Evolutionary conservation across 2,797 vertebrate species (phyloP).

Genomic region (Mormyrops attenuatus): DNA sequence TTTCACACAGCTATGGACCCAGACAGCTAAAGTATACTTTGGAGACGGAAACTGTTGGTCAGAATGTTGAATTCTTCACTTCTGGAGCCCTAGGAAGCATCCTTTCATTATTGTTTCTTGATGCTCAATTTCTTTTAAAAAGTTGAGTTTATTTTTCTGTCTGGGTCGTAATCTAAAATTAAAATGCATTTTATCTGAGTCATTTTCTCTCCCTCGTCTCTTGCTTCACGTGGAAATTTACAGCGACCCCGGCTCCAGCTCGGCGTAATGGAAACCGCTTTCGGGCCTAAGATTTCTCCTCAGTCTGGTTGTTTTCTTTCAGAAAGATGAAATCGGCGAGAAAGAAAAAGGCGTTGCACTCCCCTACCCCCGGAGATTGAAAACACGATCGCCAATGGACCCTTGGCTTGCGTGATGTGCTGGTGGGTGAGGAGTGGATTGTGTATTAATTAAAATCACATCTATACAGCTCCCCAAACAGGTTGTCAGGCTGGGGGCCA

Average conservation of each 20-base stretch:
- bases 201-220: slow-evolving; percentile 22
- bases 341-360: slow-evolving; percentile 22
- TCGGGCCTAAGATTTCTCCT: slow-evolving; percentile 24
- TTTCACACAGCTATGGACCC: not conserved
- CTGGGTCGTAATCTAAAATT: slow-evolving; percentile 28
- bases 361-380: slow-evolving; percentile 29
- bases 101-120: slow-evolving; percentile 12
- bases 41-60: not conserved
- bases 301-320: slow-evolving; percentile 31
- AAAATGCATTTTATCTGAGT: slow-evolving; percentile 26
- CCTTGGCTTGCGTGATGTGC: slow-evolving; percentile 36
- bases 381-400: slow-evolving; percentile 36
- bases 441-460: slow-evolving; percentile 61
- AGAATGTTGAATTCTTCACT: slow-evolving; percentile 7
- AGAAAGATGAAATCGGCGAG: slow-evolving; percentile 17
- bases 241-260: slow-evolving; percentile 12
- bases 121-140: slow-evolving; percentile 24
- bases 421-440: slow-evolving; percentile 50
- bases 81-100: not conserved
- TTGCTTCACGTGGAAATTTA: slow-evolving; percentile 26
- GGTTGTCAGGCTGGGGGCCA: slow-evolving; percentile 62
- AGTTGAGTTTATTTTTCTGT: slow-evolving; percentile 25
- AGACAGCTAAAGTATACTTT: slow-evolving; percentile 12
- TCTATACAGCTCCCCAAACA: slow-evolving; percentile 59
- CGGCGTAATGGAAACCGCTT: slow-evolving; percentile 37